Evolutionary conservation across 2,888 invertebrate species (phyloP), one percentile per base, ranked within the genome.

Genomic region (Hyles lineata): DNA sequence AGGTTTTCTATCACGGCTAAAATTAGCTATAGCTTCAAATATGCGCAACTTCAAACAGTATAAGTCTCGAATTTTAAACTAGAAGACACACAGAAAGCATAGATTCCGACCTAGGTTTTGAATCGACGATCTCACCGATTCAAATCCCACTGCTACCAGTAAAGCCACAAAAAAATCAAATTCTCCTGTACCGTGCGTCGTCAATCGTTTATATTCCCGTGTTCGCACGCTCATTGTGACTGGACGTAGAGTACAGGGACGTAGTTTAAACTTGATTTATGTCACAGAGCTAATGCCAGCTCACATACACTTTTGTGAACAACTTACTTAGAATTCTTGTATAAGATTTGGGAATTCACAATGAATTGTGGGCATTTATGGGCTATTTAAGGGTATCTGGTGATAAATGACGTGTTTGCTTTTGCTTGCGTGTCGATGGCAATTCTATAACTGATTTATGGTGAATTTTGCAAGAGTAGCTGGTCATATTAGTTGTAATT

Each of bases 331-430:
- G 76, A 74, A 72, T 29, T 71, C 58, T 73, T 72, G 74, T 83
- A 82, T 86, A 89, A 92, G 89, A 89, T 84, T 85, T 80, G 84
- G 77, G 79, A 92, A 92, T 92, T 90, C 86, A 90, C 89, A 89
- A 88, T 87, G 86, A 84, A 88, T 91, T 93, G 94, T 89, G 94
- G 94, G 89, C 90, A 91, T 92, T 94, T 93, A 92, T 89, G 88
- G 88, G 87, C 85, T 87, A 90, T 92, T 92, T 90, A 88, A 83
- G 79, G 83, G 81, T 82, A 78, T 78, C 76, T 79, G 75, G 85
- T 91, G 93, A 93, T 92, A 83, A 88, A 93, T 89, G 89, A 85
- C 80, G 79, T 88, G 87, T 87, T 88, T 83, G 84, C 83, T 85
- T 81, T 78, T 82, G 82, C 75, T 78, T 78, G 74, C 74, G 72